These are phyloP conservation scores for Eidolon helvum DNA, from an alignment of 2,113 vertebrate genomes.

Conservation along the genomic window DNA sequence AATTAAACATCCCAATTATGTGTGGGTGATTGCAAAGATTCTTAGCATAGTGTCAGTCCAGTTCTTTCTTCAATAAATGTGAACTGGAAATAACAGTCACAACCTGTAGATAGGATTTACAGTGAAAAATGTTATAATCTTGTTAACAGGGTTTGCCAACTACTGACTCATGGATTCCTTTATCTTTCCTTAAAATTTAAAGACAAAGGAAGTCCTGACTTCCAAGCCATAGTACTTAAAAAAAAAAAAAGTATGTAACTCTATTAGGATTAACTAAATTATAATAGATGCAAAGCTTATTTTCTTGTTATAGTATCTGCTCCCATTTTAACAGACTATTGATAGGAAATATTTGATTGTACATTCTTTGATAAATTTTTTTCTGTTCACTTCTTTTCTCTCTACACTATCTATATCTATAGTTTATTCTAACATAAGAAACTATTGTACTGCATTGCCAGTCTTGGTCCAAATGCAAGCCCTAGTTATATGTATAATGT, in stretches of 20 bases:
- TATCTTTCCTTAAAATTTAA: slow-evolving; percentile 47
- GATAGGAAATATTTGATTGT: slow-evolving; percentile 47
- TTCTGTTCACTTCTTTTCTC: slow-evolving; percentile 35
- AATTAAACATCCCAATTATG: slow-evolving; percentile 57
- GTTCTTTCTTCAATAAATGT: not conserved
- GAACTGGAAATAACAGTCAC: slow-evolving; percentile 11
- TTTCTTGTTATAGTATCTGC: not conserved
- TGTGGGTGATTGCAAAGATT: slow-evolving; percentile 50
- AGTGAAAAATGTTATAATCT: slow-evolving; percentile 17
- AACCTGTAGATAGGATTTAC: slow-evolving; percentile 12
- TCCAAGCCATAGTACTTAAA: not conserved
- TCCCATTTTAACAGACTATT: slow-evolving; percentile 31
- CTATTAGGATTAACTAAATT: slow-evolving; percentile 16
- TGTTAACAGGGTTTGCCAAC: not conserved
- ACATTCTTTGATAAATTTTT: slow-evolving; percentile 51
- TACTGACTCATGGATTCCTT: not conserved
- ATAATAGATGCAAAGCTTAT: not conserved
- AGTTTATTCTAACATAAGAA: slow-evolving; percentile 62
- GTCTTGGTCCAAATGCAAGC: slow-evolving; percentile 35
- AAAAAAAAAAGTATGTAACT: not conserved
- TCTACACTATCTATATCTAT: slow-evolving; percentile 43
- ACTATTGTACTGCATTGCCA: slow-evolving; percentile 45
- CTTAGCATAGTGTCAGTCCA: not conserved
- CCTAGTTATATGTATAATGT: slow-evolving; percentile 3
- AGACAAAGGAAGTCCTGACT: slow-evolving; percentile 28